These are phyloP conservation scores for Calcarius lapponicus DNA, from an alignment of 2,797 vertebrate species.

Conservation along the genomic window DNA sequence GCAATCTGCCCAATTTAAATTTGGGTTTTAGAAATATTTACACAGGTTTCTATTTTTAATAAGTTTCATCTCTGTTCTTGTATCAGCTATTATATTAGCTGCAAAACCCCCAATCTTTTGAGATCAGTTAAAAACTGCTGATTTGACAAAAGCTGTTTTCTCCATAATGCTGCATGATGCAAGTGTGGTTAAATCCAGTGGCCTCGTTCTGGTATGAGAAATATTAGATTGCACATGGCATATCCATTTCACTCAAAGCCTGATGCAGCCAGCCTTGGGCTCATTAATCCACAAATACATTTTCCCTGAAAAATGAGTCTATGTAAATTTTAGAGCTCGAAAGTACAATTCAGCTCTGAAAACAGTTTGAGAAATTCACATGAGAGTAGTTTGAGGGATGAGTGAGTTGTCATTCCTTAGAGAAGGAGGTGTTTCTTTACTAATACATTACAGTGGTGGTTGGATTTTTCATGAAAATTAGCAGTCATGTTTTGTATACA, in stretches of 20 bases:
- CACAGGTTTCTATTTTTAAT: slow-evolving; percentile 1
- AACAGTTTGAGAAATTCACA: slow-evolving; percentile 30
- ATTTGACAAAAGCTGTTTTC: not conserved
- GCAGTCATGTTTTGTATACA: not conserved
- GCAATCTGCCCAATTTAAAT: not conserved
- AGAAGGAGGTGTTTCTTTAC: not conserved
- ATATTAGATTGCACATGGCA: not conserved
- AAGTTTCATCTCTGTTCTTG: not conserved
- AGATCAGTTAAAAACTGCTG: not conserved
- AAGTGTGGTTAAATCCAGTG: not conserved
- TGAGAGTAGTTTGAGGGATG: slow-evolving; percentile 27
- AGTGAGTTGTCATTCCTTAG: not conserved
- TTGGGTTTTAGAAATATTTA: not conserved
- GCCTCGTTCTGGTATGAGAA: not conserved
- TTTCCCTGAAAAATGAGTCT: slow-evolving; percentile 48
- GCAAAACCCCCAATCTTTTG: not conserved
- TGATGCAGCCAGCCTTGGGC: not conserved
- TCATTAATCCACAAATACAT: slow-evolving; percentile 44
- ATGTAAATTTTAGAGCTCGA: slow-evolving; percentile 39
- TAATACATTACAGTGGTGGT: not conserved
- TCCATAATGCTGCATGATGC: not conserved
- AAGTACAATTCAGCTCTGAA: slow-evolving; percentile 13
- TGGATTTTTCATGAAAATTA: slow-evolving; percentile 21
- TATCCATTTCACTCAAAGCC: slow-evolving; percentile 30
- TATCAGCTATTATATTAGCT: not conserved